Percentiles rank a stretch among this genome's conserved stretches.
Evolutionary conservation across 1,140 invertebrate species (phyloP).

Genomic region (Drosophila punjabiensis): DNA sequence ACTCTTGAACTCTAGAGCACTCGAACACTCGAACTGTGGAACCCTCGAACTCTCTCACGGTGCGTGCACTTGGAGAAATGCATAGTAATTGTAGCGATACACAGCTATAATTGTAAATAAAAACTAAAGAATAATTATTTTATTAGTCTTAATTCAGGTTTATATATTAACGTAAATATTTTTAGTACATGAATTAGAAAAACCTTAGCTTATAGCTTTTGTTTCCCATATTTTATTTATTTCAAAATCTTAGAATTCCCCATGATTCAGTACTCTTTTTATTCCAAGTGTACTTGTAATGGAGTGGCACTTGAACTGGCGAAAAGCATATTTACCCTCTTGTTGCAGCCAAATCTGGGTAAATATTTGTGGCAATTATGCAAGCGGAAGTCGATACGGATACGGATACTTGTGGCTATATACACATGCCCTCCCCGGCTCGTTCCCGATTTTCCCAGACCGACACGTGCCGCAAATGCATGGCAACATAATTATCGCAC

Average conservation of each 20-base stretch:
- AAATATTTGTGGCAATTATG: slow-evolving; percentile 75
- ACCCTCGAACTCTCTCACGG: slow-evolving; percentile 23
- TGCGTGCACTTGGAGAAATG: slow-evolving; percentile 14
- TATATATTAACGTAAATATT: neutral
- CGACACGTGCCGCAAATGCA: slow-evolving; percentile 75
- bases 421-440: neutral
- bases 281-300: slow-evolving; percentile 10
- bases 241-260: neutral
- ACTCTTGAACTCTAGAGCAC: slow-evolving; percentile 18
- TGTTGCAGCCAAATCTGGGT: slow-evolving; percentile 61
- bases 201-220: too few relatives aligned
- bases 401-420: slow-evolving; percentile 81
- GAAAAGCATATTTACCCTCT: slow-evolving; percentile 71
- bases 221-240: neutral
- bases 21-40: slow-evolving; percentile 13
- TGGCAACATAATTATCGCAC: slow-evolving; percentile 82
- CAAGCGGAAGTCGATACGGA: slow-evolving; percentile 72
- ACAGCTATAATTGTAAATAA: neutral
- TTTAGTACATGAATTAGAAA: too few relatives aligned
- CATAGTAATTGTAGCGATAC: too few relatives aligned
- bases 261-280: neutral
- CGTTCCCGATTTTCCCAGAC: slow-evolving; percentile 6
- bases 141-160: neutral
- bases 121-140: too few relatives aligned
- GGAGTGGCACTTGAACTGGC: slow-evolving; percentile 65